Evolutionary conservation across 2,797 vertebrate species (phyloP).

Genomic region (Centroberyx gerrardi): DNA sequence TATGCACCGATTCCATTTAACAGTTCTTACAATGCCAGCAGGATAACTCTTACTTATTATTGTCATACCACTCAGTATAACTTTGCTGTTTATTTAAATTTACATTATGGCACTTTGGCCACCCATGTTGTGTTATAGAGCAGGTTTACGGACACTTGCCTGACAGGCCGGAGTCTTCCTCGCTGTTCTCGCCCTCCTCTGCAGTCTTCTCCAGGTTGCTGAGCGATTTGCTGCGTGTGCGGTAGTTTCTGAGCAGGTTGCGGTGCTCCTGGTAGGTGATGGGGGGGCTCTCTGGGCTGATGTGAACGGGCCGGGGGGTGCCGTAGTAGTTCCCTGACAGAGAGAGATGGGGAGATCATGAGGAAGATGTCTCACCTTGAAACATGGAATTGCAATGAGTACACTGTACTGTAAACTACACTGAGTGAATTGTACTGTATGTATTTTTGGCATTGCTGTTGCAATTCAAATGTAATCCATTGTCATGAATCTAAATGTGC

Average conservation of each 20-base stretch:
- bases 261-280: conserved; percentile 88
- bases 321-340: conserved; percentile 87
- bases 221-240: conserved; percentile 88
- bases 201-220: conserved; percentile 88
- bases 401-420: background rate
- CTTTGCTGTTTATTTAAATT: background rate
- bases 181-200: conserved; percentile 81
- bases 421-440: background rate
- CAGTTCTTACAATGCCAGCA: no score
- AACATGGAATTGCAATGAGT: background rate
- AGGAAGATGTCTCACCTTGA: background rate
- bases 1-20: no score
- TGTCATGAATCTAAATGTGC: conserved; percentile 9
- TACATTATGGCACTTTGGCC: background rate
- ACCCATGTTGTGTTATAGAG: background rate
- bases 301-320: conserved; percentile 86
- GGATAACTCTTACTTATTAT: no score
- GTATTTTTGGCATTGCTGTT: background rate
- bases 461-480: conserved; percentile 7
- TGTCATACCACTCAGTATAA: background rate
- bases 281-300: conserved; percentile 85
- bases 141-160: conserved; percentile 62
- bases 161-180: conserved; percentile 84
- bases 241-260: conserved; percentile 86
- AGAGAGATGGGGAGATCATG: conserved; percentile 8